Conservation (phyloP, 1,140 invertebrate species). For the Lineus longissimus region DNA sequence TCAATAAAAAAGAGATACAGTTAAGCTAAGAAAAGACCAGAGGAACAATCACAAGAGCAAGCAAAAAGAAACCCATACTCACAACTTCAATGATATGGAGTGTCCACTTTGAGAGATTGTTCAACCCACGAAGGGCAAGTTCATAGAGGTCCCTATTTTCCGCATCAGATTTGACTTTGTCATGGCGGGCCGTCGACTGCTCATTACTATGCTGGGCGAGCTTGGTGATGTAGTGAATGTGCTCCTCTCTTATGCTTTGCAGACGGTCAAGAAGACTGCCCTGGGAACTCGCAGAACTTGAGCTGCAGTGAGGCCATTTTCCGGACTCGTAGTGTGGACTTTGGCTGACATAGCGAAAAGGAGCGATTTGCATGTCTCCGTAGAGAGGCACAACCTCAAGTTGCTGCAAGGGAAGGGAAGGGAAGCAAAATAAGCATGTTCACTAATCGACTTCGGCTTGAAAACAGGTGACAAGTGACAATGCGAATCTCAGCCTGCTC, state of each 20-base stretch:
- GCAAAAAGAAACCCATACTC: too few relatives aligned
- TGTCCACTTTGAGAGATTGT: slow-evolving; percentile 94
- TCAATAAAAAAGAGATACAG: too few relatives aligned
- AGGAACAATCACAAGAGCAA: too few relatives aligned
- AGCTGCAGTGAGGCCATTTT: slow-evolving; percentile 81
- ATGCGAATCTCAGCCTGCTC: too few relatives aligned
- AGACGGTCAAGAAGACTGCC: slow-evolving; percentile 95
- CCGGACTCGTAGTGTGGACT: slow-evolving; percentile 89
- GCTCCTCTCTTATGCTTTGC: slow-evolving; percentile 91
- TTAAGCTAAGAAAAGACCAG: too few relatives aligned
- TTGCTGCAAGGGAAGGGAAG: slow-evolving; percentile 53
- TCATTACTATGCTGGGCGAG: slow-evolving; percentile 85
- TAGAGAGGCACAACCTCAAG: slow-evolving; percentile 97
- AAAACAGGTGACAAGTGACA: too few relatives aligned
- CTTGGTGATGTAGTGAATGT: slow-evolving; percentile 96
- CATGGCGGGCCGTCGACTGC: slow-evolving; percentile 47
- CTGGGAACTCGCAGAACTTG: slow-evolving; percentile 68
- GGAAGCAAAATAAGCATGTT: too few relatives aligned
- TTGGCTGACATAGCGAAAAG: slow-evolving; percentile 96
- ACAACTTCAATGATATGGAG: slow-evolving; percentile 91
- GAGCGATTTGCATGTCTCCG: slow-evolving; percentile 99
- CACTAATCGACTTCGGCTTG: too few relatives aligned
- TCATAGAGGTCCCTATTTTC: slow-evolving; percentile 93
- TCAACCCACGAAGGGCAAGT: slow-evolving; percentile 84
- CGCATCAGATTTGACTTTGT: slow-evolving; percentile 77